Base-by-base conservation (phyloP, 2,888 invertebrate species). In the Tachina lurida region DNA sequence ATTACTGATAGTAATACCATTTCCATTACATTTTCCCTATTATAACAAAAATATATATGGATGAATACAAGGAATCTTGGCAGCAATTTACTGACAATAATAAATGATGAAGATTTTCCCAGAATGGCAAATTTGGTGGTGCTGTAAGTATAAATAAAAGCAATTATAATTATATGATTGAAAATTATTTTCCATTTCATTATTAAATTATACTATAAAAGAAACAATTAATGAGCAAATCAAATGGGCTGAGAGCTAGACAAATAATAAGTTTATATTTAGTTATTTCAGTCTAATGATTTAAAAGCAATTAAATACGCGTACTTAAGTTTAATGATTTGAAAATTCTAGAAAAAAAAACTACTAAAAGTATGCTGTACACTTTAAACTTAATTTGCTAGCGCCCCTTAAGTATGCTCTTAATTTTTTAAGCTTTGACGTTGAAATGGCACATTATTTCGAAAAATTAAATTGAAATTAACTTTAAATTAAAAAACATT, bases 81-180 rank as follows among this genome's bases (percentile, higher is more conserved):
- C 88, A 95, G 95, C 91, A 97, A 97, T 94, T 94, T 95, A 91
- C 94, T 97, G 91, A 93, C 94, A 89, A 94, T 94, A 91, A 95
- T 97, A 90, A 94, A 95, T 83, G 94, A 94, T 88, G 94, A 94
- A 87, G 95, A 96, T 84, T 96, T 97, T 93, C 95, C 95, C 76
- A 94, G 94, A 88, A 94, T 97, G 93, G 94, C 94, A 71, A 95
- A 95, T 89, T 94, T 97, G 86, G 94, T 95, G 90, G 95, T 97
- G 88, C 94, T 98, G 98, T 98, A 94, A 97, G 97, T 91, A 89
- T 68, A 12, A 22, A 54, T 13, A 19, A 45, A 60, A 47, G 15
- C n/a, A 73, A 17, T 73, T 60, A 58, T 10, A 31, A 45, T 58
- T 41, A 41, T 62, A 31, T 5, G 3, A 3, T 22, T 13, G 7